phyloP scores from a whole-genome alignment of 1,140 invertebrate species.

The Eriosoma lanigerum region DNA sequence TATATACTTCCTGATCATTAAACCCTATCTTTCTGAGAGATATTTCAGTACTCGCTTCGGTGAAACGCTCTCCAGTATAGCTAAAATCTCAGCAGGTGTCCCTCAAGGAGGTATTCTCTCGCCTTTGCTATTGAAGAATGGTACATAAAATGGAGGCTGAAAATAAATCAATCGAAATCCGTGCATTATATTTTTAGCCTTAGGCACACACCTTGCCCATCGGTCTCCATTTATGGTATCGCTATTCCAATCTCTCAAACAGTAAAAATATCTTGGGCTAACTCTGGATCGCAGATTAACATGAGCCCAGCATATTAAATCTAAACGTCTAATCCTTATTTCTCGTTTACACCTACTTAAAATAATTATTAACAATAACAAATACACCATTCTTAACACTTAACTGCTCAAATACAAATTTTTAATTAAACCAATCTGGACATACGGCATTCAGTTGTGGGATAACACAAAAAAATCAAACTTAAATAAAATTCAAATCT shows the following conservation, averaged over 20 bases:
- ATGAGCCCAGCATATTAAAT: slow-evolving; percentile 17
- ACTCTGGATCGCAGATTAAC: slow-evolving; percentile 28
- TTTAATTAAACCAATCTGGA: slow-evolving; percentile 57
- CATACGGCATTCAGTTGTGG: slow-evolving; percentile 57
- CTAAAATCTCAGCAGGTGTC: not conserved
- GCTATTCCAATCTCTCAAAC: not conserved
- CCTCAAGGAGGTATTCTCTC: slow-evolving; percentile 21
- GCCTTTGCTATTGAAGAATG: slow-evolving; percentile 42
- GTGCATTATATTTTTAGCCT: slow-evolving; percentile 56
- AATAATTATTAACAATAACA: slow-evolving; percentile 52
- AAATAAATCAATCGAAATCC: slow-evolving; percentile 55
- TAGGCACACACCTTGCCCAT: slow-evolving; percentile 50
- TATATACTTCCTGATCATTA: not conserved
- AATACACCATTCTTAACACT: slow-evolving; percentile 54
- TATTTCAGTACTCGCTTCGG: not conserved
- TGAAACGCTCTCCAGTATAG: not conserved
- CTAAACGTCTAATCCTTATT: slow-evolving; percentile 1
- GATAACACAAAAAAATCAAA: slow-evolving; percentile 54
- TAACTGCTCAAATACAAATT: slow-evolving; percentile 56
- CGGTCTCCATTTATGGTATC: not conserved
- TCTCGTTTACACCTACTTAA: not conserved
- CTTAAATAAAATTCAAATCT: slow-evolving; percentile 54
- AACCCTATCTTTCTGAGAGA: not conserved
- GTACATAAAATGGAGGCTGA: slow-evolving; percentile 55
- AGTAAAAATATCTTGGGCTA: slow-evolving; percentile 33